Conservation (phyloP, 2,113 vertebrate species). For the Phalacrocorax aristotelis region DNA sequence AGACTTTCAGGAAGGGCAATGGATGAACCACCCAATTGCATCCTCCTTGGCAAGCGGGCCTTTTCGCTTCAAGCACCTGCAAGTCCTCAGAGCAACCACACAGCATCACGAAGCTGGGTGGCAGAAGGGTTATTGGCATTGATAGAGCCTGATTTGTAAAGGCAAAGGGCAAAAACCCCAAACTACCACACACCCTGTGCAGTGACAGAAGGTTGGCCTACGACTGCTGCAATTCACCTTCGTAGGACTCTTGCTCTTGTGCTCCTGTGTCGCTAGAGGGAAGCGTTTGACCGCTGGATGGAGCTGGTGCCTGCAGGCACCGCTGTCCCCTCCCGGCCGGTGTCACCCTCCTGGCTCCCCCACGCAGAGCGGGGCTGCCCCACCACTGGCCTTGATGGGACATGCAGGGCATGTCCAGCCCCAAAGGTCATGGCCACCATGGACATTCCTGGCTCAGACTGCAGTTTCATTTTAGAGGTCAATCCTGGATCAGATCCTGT, state of each 20-base stretch:
- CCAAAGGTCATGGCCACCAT: rapidly evolving
- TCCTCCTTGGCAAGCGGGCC: background rate
- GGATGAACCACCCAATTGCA: rapidly evolving
- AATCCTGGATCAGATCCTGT: background rate
- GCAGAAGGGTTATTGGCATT: background rate
- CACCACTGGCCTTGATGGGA: background rate
- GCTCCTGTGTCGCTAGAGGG: constrained; percentile 14
- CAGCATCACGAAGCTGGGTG: rapidly evolving
- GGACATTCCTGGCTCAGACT: background rate
- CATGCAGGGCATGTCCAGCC: rapidly evolving
- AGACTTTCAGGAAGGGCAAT: rapidly evolving
- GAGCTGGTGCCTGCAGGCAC: background rate
- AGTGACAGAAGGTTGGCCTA: rapidly evolving
- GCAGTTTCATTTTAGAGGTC: background rate
- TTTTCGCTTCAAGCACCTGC: background rate
- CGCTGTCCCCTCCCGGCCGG: background rate
- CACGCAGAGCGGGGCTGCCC: background rate
- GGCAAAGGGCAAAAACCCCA: background rate
- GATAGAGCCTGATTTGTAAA: background rate
- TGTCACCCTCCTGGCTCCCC: background rate
- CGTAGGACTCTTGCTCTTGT: background rate
- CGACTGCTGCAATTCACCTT: rapidly evolving
- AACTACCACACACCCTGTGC: rapidly evolving
- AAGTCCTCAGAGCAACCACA: background rate
- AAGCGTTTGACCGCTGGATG: background rate